A percentile compares a stretch with the other conserved stretches of the same genome.
Conservation (phyloP, 2,113 vertebrate genomes). For the Pseudonaja textilis region DNA sequence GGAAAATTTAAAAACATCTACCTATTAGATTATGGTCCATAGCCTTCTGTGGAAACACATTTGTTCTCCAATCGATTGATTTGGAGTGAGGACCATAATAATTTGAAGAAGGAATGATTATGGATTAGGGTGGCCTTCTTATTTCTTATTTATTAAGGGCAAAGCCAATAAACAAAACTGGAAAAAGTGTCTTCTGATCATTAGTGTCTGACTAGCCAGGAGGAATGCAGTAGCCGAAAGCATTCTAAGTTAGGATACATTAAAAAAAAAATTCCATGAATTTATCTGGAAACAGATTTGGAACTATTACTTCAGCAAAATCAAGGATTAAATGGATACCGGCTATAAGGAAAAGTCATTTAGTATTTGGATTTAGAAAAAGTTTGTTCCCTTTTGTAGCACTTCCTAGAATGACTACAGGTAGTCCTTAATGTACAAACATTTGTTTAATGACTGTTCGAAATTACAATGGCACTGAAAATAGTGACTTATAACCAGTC, state of each 20-base stretch:
- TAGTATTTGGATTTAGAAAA: neutral
- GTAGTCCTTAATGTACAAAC: neutral
- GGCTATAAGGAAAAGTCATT: neutral
- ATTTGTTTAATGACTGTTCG: neutral
- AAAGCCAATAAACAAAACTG: neutral
- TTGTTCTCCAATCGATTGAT: neutral
- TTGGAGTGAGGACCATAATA: neutral
- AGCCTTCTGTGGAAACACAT: neutral
- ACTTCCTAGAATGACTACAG: neutral
- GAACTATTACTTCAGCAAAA: neutral
- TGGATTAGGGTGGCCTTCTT: neutral
- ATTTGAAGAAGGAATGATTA: neutral
- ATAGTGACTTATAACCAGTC: neutral
- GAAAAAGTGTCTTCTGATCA: neutral
- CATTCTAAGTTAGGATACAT: neutral
- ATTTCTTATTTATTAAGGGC: neutral
- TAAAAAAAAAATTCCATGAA: neutral
- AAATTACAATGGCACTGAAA: neutral
- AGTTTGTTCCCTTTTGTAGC: neutral
- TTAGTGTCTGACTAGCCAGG: neutral
- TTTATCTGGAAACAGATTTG: neutral
- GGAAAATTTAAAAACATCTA: neutral
- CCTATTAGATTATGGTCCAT: neutral
- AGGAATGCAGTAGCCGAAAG: neutral
- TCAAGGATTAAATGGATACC: neutral